Conservation (phyloP, 2,113 vertebrate genomes). For the Puffinus mauretanicus region DNA sequence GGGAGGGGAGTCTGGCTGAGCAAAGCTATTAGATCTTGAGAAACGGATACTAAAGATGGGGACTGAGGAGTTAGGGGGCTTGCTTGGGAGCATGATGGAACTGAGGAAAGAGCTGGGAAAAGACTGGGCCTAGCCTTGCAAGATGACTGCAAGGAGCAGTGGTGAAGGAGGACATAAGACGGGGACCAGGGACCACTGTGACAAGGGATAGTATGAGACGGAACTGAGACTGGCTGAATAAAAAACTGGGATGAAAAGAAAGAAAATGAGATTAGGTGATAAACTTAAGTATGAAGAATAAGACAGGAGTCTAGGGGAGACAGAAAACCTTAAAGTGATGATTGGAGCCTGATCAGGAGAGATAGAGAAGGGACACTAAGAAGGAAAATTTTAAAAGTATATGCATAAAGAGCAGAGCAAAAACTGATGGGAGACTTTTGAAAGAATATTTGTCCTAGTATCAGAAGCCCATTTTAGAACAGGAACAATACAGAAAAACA, state of each 20-base stretch:
- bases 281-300: background rate
- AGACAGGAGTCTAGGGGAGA: background rate
- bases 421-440: background rate
- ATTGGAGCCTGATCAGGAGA: background rate
- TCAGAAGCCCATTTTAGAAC: background rate
- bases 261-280: background rate
- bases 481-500: background rate
- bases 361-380: background rate
- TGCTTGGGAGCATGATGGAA: background rate
- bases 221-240: background rate
- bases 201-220: background rate
- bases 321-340: background rate
- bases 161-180: background rate
- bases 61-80: background rate
- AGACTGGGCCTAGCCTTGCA: background rate
- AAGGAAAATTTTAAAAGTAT: background rate
- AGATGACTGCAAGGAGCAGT: background rate
- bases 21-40: background rate
- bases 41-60: background rate
- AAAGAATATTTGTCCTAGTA: background rate
- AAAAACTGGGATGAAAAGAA: background rate
- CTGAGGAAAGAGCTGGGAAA: background rate
- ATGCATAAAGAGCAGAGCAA: background rate
- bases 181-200: background rate
- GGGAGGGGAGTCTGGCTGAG: background rate